These are phyloP conservation scores for Bergia sp. DNA, from an alignment of 92 coral and sea anemone species.

Conservation along the genomic window DNA sequence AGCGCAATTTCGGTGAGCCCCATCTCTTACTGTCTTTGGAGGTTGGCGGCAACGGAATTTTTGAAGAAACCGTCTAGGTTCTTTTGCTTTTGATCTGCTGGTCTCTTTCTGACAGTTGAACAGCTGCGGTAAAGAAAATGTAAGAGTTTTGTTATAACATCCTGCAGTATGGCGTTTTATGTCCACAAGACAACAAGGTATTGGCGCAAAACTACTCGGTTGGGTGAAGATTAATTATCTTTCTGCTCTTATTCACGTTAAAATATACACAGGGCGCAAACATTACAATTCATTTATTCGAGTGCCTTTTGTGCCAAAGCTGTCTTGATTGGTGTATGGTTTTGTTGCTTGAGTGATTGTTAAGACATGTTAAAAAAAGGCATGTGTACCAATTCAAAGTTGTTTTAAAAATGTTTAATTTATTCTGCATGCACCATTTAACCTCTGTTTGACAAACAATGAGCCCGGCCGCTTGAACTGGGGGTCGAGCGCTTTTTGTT, in stretches of 20 bases:
- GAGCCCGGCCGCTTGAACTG: no score
- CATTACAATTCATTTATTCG: conserved; percentile 27
- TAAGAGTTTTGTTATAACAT: conserved; percentile 11
- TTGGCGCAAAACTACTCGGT: conserved; percentile 45
- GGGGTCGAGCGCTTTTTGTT: background rate
- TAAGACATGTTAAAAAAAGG: background rate
- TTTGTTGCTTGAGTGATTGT: conserved; percentile 1
- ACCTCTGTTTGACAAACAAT: background rate
- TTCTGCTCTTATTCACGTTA: background rate
- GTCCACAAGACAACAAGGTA: background rate
- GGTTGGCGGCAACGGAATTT: background rate
- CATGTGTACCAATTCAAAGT: background rate
- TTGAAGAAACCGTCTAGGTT: background rate
- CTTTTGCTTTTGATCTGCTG: background rate
- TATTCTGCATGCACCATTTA: background rate
- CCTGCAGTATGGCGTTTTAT: background rate
- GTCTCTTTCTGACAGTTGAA: background rate
- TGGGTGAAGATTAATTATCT: conserved; percentile 34
- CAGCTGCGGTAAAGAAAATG: conserved; percentile 1
- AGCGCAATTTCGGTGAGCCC: background rate
- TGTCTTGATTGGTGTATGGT: background rate
- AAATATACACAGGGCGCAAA: background rate
- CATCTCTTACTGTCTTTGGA: background rate
- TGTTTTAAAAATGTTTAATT: no score
- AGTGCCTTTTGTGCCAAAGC: background rate